phyloP scores from a whole-genome alignment of 2,888 invertebrate species.

The Periphyllus acericola region DNA sequence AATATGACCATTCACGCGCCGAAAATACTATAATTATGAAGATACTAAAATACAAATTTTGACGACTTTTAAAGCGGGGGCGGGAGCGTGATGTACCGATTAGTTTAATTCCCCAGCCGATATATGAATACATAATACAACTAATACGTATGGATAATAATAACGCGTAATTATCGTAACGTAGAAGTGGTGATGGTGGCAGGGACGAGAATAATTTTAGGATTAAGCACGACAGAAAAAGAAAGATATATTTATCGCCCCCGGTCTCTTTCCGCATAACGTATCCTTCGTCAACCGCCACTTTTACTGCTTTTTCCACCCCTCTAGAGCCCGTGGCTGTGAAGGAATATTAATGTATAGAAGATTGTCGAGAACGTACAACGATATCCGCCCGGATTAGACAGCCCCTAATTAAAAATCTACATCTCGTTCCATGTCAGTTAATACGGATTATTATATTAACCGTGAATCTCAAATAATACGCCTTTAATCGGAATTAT shows the following conservation, averaged over 20 bases:
- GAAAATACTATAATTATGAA: no score
- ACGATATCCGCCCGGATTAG: conserved; percentile 37
- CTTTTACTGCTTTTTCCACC: neutral
- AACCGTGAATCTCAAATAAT: conserved; percentile 24
- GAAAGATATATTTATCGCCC: neutral
- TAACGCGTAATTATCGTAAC: no score
- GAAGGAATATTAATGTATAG: conserved; percentile 42
- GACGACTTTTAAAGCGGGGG: no score
- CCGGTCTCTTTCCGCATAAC: no score
- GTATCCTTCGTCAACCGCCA: neutral
- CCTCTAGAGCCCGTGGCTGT: neutral
- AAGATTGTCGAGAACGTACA: conserved; percentile 1
- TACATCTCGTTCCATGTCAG: conserved; percentile 23
- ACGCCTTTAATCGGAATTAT: conserved; percentile 14
- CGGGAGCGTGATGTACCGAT: no score
- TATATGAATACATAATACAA: no score
- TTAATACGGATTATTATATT: conserved; percentile 49
- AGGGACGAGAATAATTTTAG: neutral
- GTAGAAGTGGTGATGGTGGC: neutral
- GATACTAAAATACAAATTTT: no score
- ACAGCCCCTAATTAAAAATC: conserved; percentile 37
- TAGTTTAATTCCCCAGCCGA: neutral
- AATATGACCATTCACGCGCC: no score
- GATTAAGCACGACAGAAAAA: neutral
- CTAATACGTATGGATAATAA: no score